phyloP scores from a whole-genome alignment of 92 coral and sea anemone genomes.

The Blastomussa wellsi region DNA sequence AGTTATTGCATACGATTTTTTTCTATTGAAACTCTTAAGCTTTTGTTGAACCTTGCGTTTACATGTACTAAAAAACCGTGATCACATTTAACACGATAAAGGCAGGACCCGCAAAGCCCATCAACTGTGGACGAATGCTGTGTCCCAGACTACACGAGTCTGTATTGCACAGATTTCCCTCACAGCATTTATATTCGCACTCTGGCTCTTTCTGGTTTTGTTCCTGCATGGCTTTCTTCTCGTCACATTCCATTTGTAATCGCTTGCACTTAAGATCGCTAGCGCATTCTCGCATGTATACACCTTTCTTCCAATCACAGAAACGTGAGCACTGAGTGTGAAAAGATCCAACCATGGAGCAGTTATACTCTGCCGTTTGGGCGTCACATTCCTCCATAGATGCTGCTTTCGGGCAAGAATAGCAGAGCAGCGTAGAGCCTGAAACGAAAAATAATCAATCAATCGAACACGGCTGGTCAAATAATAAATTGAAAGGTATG shows the following conservation, averaged over 20 bases:
- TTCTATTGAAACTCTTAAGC: neutral
- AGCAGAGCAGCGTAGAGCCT: slow-evolving; percentile 26
- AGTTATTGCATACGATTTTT: neutral
- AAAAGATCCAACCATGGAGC: slow-evolving; percentile 3
- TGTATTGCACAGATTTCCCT: slow-evolving; percentile 25
- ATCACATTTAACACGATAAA: neutral
- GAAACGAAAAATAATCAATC: neutral
- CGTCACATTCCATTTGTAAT: slow-evolving; percentile 13
- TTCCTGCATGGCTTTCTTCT: neutral
- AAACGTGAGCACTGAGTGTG: slow-evolving; percentile 17
- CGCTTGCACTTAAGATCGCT: slow-evolving; percentile 3
- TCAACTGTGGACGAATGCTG: neutral
- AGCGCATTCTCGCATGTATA: slow-evolving; percentile 14
- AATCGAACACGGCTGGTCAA: no score
- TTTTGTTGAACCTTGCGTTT: neutral
- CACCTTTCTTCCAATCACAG: slow-evolving; percentile 20
- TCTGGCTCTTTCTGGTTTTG: neutral
- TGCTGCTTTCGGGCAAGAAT: slow-evolving; percentile 17
- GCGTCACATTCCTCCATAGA: slow-evolving; percentile 23
- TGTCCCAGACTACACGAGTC: slow-evolving; percentile 16
- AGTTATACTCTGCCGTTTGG: slow-evolving; percentile 3
- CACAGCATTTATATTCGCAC: slow-evolving; percentile 23
- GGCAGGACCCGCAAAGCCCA: neutral
- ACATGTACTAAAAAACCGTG: neutral
- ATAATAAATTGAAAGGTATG: no score